Conservation (phyloP, 2,113 vertebrate species). For the Chaetura pelagica region DNA sequence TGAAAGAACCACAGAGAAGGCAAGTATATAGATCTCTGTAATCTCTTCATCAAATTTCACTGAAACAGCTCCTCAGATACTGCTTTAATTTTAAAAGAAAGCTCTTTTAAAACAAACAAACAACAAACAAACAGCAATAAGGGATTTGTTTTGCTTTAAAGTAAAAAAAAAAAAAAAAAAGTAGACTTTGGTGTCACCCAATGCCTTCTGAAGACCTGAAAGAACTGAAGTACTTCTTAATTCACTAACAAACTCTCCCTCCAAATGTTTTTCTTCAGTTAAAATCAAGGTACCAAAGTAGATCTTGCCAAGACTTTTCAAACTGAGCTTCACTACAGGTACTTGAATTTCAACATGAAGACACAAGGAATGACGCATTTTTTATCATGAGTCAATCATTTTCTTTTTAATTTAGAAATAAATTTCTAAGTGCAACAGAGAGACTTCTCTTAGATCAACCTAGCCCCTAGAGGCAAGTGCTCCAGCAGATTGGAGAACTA, state of each 20-base stretch:
- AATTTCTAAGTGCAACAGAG: background rate
- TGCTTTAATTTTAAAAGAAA: background rate
- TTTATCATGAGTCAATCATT: background rate
- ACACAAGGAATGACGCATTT: background rate
- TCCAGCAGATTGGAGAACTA: background rate
- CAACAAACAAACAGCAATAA: background rate
- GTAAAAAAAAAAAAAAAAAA: too few species aligned
- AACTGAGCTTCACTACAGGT: background rate
- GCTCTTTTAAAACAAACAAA: background rate
- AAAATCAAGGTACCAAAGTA: background rate
- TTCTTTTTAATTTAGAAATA: background rate
- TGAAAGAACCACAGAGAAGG: background rate
- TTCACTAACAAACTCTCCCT: background rate
- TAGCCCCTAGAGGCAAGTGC: background rate
- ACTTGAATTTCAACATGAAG: background rate
- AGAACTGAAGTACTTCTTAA: background rate
- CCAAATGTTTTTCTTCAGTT: background rate
- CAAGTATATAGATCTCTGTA: background rate
- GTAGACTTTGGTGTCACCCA: background rate
- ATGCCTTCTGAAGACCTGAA: background rate
- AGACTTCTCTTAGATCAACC: slow-evolving; percentile 1
- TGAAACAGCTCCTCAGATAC: background rate
- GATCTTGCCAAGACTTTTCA: background rate
- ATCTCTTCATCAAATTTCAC: background rate
- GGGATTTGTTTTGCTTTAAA: background rate